Evolutionary conservation across 1,140 invertebrate species (phyloP).

Genomic region (Trachymyrmex septentrionalis): DNA sequence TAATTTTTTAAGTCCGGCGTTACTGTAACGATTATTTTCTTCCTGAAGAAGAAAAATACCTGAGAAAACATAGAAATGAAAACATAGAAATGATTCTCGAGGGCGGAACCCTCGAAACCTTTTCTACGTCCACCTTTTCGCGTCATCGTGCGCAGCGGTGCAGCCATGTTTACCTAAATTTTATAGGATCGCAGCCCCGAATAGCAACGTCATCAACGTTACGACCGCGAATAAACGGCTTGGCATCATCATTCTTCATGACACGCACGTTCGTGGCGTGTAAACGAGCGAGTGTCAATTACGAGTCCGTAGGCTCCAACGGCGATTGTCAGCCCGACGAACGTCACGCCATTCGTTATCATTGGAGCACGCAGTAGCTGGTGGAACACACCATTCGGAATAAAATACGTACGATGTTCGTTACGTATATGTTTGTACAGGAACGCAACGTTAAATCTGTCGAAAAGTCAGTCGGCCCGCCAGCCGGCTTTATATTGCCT

Average conservation of each 20-base stretch:
- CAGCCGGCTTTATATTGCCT: neutral
- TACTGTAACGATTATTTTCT: too few relatives aligned
- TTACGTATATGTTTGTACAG: neutral
- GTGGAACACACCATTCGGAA: neutral
- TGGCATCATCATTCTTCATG: slow-evolving; percentile 49
- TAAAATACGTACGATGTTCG: neutral
- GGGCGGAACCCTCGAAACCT: too few relatives aligned
- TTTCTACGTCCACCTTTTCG: neutral
- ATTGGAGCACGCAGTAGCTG: slow-evolving; percentile 5
- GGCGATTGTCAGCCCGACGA: neutral
- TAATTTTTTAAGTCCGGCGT: too few relatives aligned
- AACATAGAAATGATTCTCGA: too few relatives aligned
- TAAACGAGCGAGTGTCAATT: slow-evolving; percentile 47
- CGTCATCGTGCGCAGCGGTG: neutral
- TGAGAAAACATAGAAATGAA: too few relatives aligned
- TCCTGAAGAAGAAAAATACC: too few relatives aligned
- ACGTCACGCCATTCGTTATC: slow-evolving; percentile 19
- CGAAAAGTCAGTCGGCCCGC: neutral
- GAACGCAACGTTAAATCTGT: neutral
- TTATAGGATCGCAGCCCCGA: neutral
- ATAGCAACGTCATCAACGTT: slow-evolving; percentile 22
- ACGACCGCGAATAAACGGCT: neutral
- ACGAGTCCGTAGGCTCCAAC: neutral
- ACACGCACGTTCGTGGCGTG: slow-evolving; percentile 12
- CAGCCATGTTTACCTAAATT: neutral